Percentiles rank a stretch among this genome's conserved stretches.
phyloP scores from a whole-genome alignment of 2,113 vertebrate genomes.

The Vulpes ferrilata region DNA sequence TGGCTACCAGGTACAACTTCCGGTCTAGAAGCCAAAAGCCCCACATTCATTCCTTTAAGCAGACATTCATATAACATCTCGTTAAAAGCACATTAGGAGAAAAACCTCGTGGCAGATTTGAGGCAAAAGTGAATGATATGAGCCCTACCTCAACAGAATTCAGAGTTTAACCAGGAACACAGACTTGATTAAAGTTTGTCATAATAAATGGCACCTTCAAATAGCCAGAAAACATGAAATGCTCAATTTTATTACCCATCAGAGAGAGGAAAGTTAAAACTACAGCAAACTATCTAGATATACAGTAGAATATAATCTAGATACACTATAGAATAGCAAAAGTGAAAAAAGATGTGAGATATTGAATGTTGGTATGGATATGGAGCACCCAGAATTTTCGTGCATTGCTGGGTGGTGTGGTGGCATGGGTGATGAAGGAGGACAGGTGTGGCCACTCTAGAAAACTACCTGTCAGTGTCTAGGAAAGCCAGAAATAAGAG shows the following conservation, averaged over 20 bases:
- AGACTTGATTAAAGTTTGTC: neutral
- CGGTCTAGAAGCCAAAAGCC: neutral
- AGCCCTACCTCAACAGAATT: neutral
- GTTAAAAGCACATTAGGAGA: neutral
- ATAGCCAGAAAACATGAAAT: neutral
- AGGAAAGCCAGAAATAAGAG: neutral
- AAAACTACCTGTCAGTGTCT: neutral
- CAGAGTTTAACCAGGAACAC: neutral
- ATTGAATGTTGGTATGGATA: neutral
- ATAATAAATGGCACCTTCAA: neutral
- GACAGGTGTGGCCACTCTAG: neutral
- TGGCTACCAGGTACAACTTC: neutral
- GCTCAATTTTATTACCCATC: neutral
- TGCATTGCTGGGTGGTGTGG: neutral
- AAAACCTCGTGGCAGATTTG: neutral
- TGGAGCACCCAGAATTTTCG: neutral
- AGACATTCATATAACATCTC: neutral
- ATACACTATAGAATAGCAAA: neutral
- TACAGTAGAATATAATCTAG: neutral
- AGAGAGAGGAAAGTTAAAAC: conserved; percentile 3
- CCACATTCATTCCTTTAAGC: neutral
- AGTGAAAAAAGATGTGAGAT: neutral
- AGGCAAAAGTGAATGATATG: neutral
- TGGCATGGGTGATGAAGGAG: neutral
- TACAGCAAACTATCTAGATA: neutral